phyloP scores from a whole-genome alignment of 1,140 invertebrate genomes.

The Ditylenchus dipsaci region DNA sequence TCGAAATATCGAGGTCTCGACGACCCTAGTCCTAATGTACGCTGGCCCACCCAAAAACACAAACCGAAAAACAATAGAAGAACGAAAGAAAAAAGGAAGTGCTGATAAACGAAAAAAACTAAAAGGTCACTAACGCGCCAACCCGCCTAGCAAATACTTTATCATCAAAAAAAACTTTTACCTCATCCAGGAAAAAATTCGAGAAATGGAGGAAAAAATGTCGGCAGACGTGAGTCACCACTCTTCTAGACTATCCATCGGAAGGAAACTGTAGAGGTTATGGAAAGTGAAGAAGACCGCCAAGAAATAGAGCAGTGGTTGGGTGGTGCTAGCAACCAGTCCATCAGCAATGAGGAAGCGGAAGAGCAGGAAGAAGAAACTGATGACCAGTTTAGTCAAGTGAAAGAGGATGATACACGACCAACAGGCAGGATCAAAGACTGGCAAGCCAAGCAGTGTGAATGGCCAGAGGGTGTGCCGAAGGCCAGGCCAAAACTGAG shows the following conservation, averaged over 20 bases:
- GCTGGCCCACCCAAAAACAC: too few relatives aligned
- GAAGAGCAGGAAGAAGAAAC: neutral
- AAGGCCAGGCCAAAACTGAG: too few relatives aligned
- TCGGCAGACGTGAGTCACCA: neutral
- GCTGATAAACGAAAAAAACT: too few relatives aligned
- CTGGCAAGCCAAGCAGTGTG: neutral
- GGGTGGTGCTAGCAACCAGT: neutral
- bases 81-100: too few relatives aligned
- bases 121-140: too few relatives aligned
- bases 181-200: neutral
- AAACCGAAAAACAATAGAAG: too few relatives aligned
- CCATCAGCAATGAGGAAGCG: neutral
- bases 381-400: neutral
- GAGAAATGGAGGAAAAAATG: neutral
- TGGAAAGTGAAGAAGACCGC: too few relatives aligned
- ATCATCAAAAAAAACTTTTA: too few relatives aligned
- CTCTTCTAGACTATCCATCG: neutral
- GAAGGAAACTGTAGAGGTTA: neutral
- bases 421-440: neutral
- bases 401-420: neutral
- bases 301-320: neutral
- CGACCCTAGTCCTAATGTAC: too few relatives aligned
- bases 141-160: too few relatives aligned
- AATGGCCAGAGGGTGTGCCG: too few relatives aligned
- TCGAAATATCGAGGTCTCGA: too few relatives aligned